Percentiles rank a stretch among this genome's conserved stretches.
phyloP scores from a whole-genome alignment of 2,888 invertebrate genomes.

The Priapulus caudatus region DNA sequence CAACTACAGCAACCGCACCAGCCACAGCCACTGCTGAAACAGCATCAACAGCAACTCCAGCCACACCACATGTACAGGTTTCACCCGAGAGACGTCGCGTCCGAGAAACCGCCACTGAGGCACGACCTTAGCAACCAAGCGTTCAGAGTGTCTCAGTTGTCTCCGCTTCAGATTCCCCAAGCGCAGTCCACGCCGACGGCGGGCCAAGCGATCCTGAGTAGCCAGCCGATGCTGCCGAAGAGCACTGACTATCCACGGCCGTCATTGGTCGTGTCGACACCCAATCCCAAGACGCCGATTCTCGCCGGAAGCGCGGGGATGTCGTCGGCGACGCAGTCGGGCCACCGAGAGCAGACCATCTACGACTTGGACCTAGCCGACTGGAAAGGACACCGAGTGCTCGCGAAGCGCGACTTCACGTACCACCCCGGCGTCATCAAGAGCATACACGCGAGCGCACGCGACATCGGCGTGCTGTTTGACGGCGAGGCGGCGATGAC shows the following conservation, averaged over 20 bases:
- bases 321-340: background rate
- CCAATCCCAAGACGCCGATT: background rate
- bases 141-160: too few relatives aligned
- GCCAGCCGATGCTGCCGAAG: background rate
- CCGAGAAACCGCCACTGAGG: too few relatives aligned
- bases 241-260: too few relatives aligned
- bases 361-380: conserved; percentile 67
- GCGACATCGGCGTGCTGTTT: conserved; percentile 53
- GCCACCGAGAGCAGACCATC: background rate
- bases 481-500: conserved; percentile 61
- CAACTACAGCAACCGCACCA: too few relatives aligned
- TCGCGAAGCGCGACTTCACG: conserved; percentile 68
- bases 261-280: too few relatives aligned
- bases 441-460: conserved; percentile 22
- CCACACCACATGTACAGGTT: too few relatives aligned
- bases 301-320: background rate
- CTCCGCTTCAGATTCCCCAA: conserved; percentile 1
- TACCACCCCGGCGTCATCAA: conserved; percentile 81
- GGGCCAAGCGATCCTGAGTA: background rate
- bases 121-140: too few relatives aligned
- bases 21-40: too few relatives aligned
- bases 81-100: too few relatives aligned
- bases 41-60: too few relatives aligned
- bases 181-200: background rate
- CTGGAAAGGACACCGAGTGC: conserved; percentile 82